Base-by-base conservation (phyloP, 2,797 vertebrate genomes). In the Rhinatrema bivittatum region DNA sequence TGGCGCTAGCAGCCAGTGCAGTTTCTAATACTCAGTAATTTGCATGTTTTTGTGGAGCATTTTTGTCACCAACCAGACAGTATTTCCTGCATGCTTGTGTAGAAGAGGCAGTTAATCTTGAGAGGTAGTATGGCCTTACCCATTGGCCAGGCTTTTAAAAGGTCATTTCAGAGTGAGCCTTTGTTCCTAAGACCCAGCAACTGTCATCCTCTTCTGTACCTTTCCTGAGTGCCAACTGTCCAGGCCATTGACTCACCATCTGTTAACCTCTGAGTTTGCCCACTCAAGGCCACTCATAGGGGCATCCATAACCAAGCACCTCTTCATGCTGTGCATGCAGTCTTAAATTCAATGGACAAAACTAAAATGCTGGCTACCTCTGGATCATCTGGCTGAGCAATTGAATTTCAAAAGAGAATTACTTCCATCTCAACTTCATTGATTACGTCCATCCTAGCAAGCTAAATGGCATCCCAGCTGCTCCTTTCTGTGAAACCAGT, bases 381-480 rank as follows among this genome's bases (percentile, higher is more conserved):
- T 86, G 86, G 86, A 88, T 88, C 85, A 88, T 85, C 86, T 83
- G 86, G 85, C 85, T 88, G 86, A 87, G 83, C 84, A 87, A 86
- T 84, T 83, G 85, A 87, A 86, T 86, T 87, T 79, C 82, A 86
- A 85, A 84, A 87, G 82, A 86, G 84, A 87, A 84, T 88, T 86
- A 81, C 85, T 88, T 87, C 79, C 86, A 88, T 88, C 85, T 87
- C 86, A 88, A 88, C 86, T 88, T 86, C 86, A 87, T 87, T 87
- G 85, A 81, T 86, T 85, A 83, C 83, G 84, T 86, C 84, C 84
- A 87, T 86, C 83, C 82, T 84, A 86, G 81, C 84, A 84, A 86
- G 84, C 83, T 86, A 83, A 86, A 78, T 85, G 84, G 81, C 83
- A 86, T 86, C 82, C 82, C 83, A 82, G 85, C 83, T 84, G 85